Evolutionary conservation across 1,140 invertebrate genomes (phyloP).

Genomic region (Drosophila subpulchrella): DNA sequence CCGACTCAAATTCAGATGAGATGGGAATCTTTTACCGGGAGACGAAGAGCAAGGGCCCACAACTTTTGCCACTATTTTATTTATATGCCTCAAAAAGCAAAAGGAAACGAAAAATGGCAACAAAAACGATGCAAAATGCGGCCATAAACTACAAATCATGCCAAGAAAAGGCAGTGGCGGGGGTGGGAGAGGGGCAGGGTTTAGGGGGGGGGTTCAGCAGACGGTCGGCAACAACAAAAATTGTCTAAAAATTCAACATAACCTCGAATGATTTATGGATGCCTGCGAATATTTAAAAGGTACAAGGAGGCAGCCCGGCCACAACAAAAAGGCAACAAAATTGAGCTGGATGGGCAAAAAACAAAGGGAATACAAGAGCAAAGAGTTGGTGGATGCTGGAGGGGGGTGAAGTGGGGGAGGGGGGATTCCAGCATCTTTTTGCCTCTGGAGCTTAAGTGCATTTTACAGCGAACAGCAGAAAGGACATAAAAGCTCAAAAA

Average conservation of each 20-base stretch:
- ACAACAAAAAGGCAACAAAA: conserved; percentile 38
- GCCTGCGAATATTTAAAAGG: conserved; percentile 82
- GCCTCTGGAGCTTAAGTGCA: conserved; percentile 69
- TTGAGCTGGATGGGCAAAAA: conserved; percentile 46
- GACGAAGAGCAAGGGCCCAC: conserved; percentile 19
- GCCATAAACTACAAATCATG: conserved; percentile 82
- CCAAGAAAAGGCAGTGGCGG: conserved; percentile 51
- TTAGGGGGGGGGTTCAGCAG: conserved; percentile 27
- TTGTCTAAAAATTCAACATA: conserved; percentile 83
- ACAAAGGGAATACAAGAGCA: conserved; percentile 45
- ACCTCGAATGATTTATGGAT: conserved; percentile 82
- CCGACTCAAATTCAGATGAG: conserved; percentile 31
- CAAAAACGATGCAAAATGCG: conserved; percentile 58
- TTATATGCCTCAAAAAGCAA: conserved; percentile 68
- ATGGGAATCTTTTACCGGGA: conserved; percentile 26
- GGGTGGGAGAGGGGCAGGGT: background rate
- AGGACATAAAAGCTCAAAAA: conserved; percentile 81
- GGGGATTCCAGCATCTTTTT: conserved; percentile 52
- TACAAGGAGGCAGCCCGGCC: conserved; percentile 45
- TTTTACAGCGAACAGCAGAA: conserved; percentile 73
- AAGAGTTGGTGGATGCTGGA: background rate
- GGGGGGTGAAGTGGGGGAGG: too few relatives aligned
- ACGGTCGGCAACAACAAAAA: conserved; percentile 62
- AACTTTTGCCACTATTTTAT: conserved; percentile 73
- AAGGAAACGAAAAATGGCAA: conserved; percentile 45